Evolutionary conservation across 1,140 invertebrate genomes (phyloP), one percentile per base, ranked within the genome.

Genomic region (Cyclargus thomasi): DNA sequence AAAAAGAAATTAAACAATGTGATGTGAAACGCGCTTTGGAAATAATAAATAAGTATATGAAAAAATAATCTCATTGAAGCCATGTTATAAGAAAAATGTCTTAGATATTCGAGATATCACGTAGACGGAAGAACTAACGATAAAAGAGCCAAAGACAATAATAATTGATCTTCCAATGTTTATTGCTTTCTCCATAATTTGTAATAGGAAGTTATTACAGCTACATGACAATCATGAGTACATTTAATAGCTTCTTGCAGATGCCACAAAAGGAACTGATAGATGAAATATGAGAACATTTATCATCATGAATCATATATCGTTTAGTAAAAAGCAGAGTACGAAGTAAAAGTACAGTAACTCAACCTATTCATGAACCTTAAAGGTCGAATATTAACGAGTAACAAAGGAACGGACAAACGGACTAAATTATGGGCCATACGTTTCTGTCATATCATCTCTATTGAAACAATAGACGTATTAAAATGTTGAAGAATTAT

Each of bases 401-500:
- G 14, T 47, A 59, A 20, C 17, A 59, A 59, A 59, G 55, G 10
- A 59, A 59, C 55, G 10, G 39, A 47, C 39, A 47, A 47, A 47
- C 39, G 39, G 39, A 47, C 39, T 47, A 47, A 47, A 47, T 47
- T 47, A 47, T 47, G 39, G 39, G 39, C 53, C 55, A 57, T 72
- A 68, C 66, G 59, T 65, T 62, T 29, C 36, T 21, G 67, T 71
- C 47, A 36, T 65, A 67, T 69, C 70, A 62, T 59, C 22, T 14
- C 29, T 11, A 47, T 64, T 59, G 53, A 64, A 68, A 73, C 71
- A 73, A 73, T 73, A 71, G 69, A 23, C 68, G 39, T 20, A 67
- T 68, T 36, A 59, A 64, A 67, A 53, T 29, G 64, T 53, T 66
- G 29, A 65, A 66, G 53, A 66, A 57, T 53, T 66, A 66, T 53